Evolutionary conservation across 92 coral and sea anemone genomes (phyloP).

Genomic region (Siderastrea siderea): DNA sequence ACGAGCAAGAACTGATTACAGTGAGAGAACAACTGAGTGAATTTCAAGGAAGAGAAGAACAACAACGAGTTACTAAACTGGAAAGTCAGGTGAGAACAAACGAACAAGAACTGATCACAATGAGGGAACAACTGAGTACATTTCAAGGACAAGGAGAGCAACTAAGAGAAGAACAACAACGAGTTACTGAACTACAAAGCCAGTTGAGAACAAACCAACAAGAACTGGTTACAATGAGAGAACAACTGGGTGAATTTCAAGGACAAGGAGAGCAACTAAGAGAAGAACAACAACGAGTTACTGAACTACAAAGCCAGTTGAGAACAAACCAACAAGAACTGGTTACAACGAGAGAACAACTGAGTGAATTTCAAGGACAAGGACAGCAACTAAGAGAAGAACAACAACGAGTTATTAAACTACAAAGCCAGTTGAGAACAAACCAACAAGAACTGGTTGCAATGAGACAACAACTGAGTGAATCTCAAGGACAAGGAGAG

Average conservation of each 20-base stretch:
- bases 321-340: too few relatives aligned
- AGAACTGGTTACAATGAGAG: too few relatives aligned
- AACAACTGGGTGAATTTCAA: neutral
- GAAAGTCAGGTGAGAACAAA: neutral
- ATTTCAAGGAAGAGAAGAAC: neutral
- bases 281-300: neutral
- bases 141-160: neutral
- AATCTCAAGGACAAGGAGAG: too few relatives aligned
- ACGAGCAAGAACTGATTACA: neutral
- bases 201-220: too few relatives aligned
- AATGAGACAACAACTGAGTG: neutral
- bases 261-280: neutral
- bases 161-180: neutral
- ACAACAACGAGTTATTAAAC: neutral
- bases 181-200: neutral
- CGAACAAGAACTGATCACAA: neutral
- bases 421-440: neutral
- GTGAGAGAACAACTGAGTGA: neutral
- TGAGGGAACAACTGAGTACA: neutral
- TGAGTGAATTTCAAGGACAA: neutral
- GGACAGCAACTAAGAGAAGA: neutral
- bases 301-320: neutral
- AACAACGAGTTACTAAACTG: neutral
- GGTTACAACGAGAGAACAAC: neutral
- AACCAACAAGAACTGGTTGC: too few relatives aligned